These are phyloP conservation scores for Drosophila sturtevanti DNA, from an alignment of 1,140 invertebrate genomes.

Conservation along the genomic window DNA sequence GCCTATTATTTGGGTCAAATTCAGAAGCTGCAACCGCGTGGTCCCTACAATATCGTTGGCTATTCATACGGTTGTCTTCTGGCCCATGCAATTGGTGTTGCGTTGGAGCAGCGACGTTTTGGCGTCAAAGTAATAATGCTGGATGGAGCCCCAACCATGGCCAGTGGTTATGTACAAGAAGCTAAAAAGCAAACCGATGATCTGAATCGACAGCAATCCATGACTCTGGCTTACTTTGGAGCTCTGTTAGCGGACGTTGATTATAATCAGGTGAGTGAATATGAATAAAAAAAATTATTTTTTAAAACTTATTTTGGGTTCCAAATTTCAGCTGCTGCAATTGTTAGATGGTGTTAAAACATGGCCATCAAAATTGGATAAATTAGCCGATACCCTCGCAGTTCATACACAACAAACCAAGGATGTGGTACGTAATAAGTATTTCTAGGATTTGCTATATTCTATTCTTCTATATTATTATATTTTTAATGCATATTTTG, in stretches of 20 bases:
- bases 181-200: constrained; percentile 84
- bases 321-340: constrained; percentile 49
- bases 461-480: no score
- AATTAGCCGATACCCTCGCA: constrained; percentile 83
- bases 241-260: constrained; percentile 90
- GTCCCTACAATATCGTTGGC: constrained; percentile 94
- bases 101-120: constrained; percentile 88
- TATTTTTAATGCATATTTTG: constrained; percentile 73
- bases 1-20: constrained; percentile 91
- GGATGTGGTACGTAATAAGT: constrained; percentile 64
- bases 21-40: constrained; percentile 88
- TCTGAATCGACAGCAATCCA: constrained; percentile 85
- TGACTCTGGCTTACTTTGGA: constrained; percentile 91
- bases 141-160: constrained; percentile 95
- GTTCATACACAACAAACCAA: constrained; percentile 65
- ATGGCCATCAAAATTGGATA: constrained; percentile 83
- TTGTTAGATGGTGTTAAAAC: constrained; percentile 83
- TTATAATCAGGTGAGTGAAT: constrained; percentile 82
- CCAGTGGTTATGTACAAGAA: constrained; percentile 90
- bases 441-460: no score
- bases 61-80: constrained; percentile 97
- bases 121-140: constrained; percentile 89
- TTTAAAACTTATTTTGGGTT: not conserved
- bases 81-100: constrained; percentile 96
- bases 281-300: no score